These are phyloP conservation scores for Aphodius granarius DNA, from an alignment of 2,888 invertebrate species.

Conservation along the genomic window DNA sequence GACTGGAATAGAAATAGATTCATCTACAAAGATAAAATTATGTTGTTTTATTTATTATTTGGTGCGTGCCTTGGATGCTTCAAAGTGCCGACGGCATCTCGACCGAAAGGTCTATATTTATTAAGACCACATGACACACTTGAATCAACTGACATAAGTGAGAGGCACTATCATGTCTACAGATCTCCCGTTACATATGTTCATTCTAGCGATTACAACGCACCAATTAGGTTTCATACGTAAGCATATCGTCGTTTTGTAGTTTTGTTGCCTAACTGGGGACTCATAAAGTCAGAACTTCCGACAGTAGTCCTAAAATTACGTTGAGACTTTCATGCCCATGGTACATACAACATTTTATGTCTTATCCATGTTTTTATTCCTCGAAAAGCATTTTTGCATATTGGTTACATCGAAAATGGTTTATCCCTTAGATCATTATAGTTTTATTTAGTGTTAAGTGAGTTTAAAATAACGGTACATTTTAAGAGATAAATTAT, in stretches of 20 bases:
- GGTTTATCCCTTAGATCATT: too few relatives aligned
- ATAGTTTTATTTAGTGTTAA: too few relatives aligned
- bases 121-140: constrained; percentile 15
- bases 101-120: not conserved
- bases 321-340: not conserved
- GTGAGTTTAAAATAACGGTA: too few relatives aligned
- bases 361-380: too few relatives aligned
- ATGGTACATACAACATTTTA: too few relatives aligned
- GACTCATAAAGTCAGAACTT: not conserved
- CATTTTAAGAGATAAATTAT: too few relatives aligned
- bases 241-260: not conserved
- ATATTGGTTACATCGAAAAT: too few relatives aligned
- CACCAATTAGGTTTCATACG: not conserved
- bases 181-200: not conserved
- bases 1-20: too few relatives aligned
- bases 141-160: not conserved
- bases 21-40: not conserved
- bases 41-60: not conserved
- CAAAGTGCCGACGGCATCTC: not conserved
- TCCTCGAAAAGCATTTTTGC: too few relatives aligned
- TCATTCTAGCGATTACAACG: not conserved
- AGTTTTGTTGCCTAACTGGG: not conserved
- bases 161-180: not conserved
- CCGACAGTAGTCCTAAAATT: not conserved
- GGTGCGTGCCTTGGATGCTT: not conserved